Evolutionary conservation across 2,888 invertebrate species (phyloP), one percentile per base, ranked within the genome.

Genomic region (Standfussiana lucernea): DNA sequence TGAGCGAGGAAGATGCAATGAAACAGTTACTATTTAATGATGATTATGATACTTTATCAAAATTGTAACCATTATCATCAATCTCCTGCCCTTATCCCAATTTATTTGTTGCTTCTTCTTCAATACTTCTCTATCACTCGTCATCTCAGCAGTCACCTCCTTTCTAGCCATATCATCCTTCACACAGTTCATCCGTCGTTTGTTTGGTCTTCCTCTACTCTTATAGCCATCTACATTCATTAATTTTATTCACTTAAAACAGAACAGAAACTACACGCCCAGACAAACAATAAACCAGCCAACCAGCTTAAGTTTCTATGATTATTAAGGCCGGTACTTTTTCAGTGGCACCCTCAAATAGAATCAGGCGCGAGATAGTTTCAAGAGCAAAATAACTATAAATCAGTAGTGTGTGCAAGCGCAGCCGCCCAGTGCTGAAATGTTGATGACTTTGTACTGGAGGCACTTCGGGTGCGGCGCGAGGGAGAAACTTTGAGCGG

Each of bases 321-420:
- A 84, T 83, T 82, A 82, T 85, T 74, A 77, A 59, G 82, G 40
- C 74, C 83, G 70, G 83, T 86, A 82, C 69, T 66, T 37, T 83
- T 86, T 86, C 84, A 79, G 66, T 84, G 75, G 75, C 83, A 80
- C 86, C 82, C 85, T 81, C 85, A 85, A 85, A 86, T 86, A 85
- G 86, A 88, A 82, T 72, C 79, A 82, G 85, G 75, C 66, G 79
- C 83, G 90, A 93, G 94, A 95, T 92, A 92, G 91, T 92, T 93
- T 94, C 95, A 95, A 95, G 95, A 95, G 93, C 93, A 93, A 91
- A 92, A 92, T 91, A 92, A 89, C 85, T 89, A 95, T 95, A 95
- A 96, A 96, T 95, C 95, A 95, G 90, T 85, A 83, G 92, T 74
- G 88, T 90, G 90, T 82, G 91, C 90, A 84, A 80, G 89, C 89